Evolutionary conservation across 2,113 vertebrate species (phyloP), one percentile per base, ranked within the genome.

Genomic region (Mola mola): DNA sequence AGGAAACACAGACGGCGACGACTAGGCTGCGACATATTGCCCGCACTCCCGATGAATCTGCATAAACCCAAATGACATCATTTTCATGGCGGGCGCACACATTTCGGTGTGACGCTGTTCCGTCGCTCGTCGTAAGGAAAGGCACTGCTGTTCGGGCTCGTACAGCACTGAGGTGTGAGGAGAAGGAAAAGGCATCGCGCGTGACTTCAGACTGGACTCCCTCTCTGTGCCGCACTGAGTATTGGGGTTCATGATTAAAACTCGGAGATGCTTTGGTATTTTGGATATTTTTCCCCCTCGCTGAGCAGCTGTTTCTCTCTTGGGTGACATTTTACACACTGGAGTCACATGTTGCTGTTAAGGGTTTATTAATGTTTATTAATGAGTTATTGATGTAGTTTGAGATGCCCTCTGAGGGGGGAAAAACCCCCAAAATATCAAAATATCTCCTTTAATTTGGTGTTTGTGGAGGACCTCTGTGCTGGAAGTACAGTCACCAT

Each of bases 151-250:
- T 94, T 93, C 90, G 57, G 68, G 88, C 89, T 92, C 91, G 87
- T 89, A 95, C 94, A 97, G 96, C 92, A 95, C 94, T 95, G 82
- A 83, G 72, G 72, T 94, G 93, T 94, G 93, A 94, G 92, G 95
- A 47, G 95, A 82, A 72, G 61, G 67, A 93, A 94, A 98, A 96
- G 94, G 94, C 95, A 94, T 92, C 8, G 29, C 29, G 7, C 8
- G 4, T 8, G 29, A 2, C 7, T 7, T 11, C 7, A 11, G 29
- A 31, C 29, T 31, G 8, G 29, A 7, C 31, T 26, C 11, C 43
- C 12, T 26, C 17, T 31, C 9, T 19, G 16, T 19, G 17, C 4
- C 3, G 17, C 8, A 28, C 37, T 71, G 50, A 29, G 34, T 48
- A 13, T 38, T 29, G 92, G 90, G 92, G 40, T 28, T 6, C 13